Evolutionary conservation across 1,140 invertebrate genomes (phyloP), one percentile per base, ranked within the genome.

Genomic region (Bombus pascuorum): DNA sequence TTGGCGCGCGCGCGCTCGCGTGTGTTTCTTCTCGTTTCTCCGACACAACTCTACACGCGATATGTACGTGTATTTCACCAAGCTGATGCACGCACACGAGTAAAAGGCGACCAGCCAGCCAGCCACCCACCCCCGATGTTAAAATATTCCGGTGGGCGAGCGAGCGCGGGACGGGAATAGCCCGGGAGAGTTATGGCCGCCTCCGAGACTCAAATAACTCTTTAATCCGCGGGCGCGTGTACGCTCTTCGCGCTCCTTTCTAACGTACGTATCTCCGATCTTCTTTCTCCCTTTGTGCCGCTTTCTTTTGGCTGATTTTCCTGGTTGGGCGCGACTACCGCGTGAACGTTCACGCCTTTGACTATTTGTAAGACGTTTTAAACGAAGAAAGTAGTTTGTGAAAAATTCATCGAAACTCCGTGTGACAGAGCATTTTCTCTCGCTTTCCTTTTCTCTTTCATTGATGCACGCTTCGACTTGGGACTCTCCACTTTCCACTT

Each of bases 131-230:
- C 94, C 91, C 94, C 92, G 93, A 95, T 93, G 93, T 91, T 94
- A 92, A 94, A 95, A 95, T 95, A 95, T 95, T 95, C 93, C 93
- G 90, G 90, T 93, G 93, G 91, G 93, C 92, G 93, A 93, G 91
- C 83, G 89, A 85, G 84, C 86, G 86, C 90, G 91, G 91, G 93
- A 95, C 93, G 94, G 93, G 94, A 95, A 95, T 95, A 95, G 94
- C 93, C 91, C 87, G 82, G 90, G 94, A 95, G 94, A 95, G 89
- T 95, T 95, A 95, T 95, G 94, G 95, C 94, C 91, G 94, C 93
- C 93, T 94, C 94, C 87, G 94, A 91, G 94, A 95, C 94, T 95
- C 94, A 94, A 95, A 95, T 95, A 95, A 95, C 94, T 95, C 95
- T 95, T 95, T 95, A 95, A 95, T 95, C 93, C 94, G 91, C 92